A percentile compares a stretch with the other conserved stretches of the same genome.
These are phyloP conservation scores for Pentalonia nigronervosa DNA, from an alignment of 1,140 invertebrate genomes.

Conservation along the genomic window DNA sequence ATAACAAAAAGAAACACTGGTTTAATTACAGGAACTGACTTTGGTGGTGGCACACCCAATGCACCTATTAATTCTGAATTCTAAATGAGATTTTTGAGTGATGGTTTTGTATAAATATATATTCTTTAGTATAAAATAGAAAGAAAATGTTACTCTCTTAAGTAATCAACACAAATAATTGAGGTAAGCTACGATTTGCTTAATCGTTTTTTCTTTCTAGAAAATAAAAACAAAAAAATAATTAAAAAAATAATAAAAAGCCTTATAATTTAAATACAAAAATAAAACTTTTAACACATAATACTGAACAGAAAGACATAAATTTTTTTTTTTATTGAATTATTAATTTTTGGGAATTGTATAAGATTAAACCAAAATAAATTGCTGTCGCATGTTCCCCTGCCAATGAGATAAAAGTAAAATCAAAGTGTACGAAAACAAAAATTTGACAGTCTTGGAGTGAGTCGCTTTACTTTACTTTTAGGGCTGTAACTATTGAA, in stretches of 20 bases:
- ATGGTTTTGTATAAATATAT: constrained; percentile 36
- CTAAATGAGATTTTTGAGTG: constrained; percentile 44
- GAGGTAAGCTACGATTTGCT: background rate
- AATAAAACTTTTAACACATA: constrained; percentile 58
- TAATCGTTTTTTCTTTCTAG: background rate
- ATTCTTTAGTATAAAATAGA: constrained; percentile 47
- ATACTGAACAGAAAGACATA: constrained; percentile 55
- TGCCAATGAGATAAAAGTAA: constrained; percentile 53
- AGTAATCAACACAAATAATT: constrained; percentile 26
- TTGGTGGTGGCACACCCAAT: background rate
- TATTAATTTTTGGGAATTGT: background rate
- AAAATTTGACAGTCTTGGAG: constrained; percentile 58
- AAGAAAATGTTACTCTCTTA: constrained; percentile 5
- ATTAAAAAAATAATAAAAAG: constrained; percentile 46
- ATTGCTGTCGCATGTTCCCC: constrained; percentile 44
- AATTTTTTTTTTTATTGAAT: constrained; percentile 21
- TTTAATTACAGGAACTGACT: constrained; percentile 49
- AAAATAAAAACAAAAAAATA: background rate
- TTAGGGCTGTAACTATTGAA: constrained; percentile 56
- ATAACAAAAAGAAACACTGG: constrained; percentile 23
- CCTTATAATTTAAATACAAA: constrained; percentile 58
- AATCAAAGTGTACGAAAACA: constrained; percentile 57
- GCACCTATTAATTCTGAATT: constrained; percentile 20
- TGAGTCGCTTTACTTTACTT: constrained; percentile 52
- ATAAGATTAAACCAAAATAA: constrained; percentile 1